A percentile compares a stretch with the other conserved stretches of the same genome.
These are phyloP conservation scores for Drosophila ohnishii DNA, from an alignment of 1,140 invertebrate genomes.

Conservation along the genomic window DNA sequence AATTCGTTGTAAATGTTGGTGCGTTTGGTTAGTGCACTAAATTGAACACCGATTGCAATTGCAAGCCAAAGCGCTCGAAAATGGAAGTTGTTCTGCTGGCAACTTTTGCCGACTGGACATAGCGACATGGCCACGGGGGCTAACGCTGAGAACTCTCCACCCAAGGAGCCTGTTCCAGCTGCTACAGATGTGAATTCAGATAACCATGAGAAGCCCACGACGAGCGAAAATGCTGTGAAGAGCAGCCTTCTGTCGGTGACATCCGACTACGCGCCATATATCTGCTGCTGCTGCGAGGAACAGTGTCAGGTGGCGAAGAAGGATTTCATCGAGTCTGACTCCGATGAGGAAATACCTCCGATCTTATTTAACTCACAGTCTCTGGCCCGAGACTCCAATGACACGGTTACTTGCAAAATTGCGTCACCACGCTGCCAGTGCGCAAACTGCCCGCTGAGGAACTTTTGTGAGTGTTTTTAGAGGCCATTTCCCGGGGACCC, in stretches of 20 bases:
- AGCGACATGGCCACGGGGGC: slow-evolving; percentile 17
- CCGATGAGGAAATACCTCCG: slow-evolving; percentile 31
- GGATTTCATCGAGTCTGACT: slow-evolving; percentile 39
- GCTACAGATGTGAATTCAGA: too few relatives aligned
- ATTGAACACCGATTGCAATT: slow-evolving; percentile 7
- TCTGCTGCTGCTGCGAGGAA: slow-evolving; percentile 52
- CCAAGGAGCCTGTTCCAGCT: background rate
- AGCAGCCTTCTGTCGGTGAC: slow-evolving; percentile 12
- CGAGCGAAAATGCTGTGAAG: background rate
- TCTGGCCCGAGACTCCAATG: slow-evolving; percentile 25
- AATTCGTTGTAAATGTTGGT: slow-evolving; percentile 29
- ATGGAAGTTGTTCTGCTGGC: slow-evolving; percentile 49
- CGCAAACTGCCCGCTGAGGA: slow-evolving; percentile 74
- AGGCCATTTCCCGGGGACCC: background rate
- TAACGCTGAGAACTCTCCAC: slow-evolving; percentile 13
- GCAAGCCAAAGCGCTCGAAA: slow-evolving; percentile 25
- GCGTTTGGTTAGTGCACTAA: background rate
- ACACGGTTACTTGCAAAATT: slow-evolving; percentile 52
- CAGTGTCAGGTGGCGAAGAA: slow-evolving; percentile 30
- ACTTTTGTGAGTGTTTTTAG: slow-evolving; percentile 69
- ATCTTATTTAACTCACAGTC: slow-evolving; percentile 33
- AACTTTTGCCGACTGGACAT: slow-evolving; percentile 46
- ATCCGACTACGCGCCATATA: slow-evolving; percentile 39
- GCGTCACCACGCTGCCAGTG: slow-evolving; percentile 61
- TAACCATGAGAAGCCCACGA: slow-evolving; percentile 16